Evolutionary conservation across 2,113 vertebrate species (phyloP), one percentile per base, ranked within the genome.

Genomic region (Phocoena sinus): DNA sequence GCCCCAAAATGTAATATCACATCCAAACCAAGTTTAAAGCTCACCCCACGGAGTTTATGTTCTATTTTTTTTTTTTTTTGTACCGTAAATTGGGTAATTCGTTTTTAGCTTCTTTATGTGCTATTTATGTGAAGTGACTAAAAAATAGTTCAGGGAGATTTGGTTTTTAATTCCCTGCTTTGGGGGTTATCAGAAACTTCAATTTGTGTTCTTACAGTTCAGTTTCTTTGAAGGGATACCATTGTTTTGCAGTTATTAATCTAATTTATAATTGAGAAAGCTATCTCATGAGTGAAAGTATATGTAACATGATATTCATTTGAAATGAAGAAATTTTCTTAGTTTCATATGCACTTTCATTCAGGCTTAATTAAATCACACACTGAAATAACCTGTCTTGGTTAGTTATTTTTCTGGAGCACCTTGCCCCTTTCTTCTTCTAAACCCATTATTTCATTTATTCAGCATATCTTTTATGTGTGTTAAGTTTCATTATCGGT

Each of bases 221-320:
- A 41, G 25, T 87, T 96, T 85, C 33, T 92, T 90, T 90, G 65
- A 89, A 86, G 33, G 3, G 26, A 77, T 92, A 82, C 50, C 8
- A 79, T 41, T 96, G 31, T 86, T 83, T 90, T 77, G 7, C n/a
- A 93, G 63, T 73, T 76, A 31, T 90, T 96, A 92, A 13, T 97
- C 18, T 87, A 63, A 85, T 76, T 91, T 80, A 20, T 85, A 87
- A 62, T 44, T 85, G 81, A 60, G 5, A 44, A 76, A 28, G 33
- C 2, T 87, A 38, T 60, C 63, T 89, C 62, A 60, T 84, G n/a
- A 47, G 8, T 91, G 28, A 95, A 90, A 58, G 15, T 85, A 71
- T 25, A 68, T 65, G 23, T 80, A 91, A 68, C 8, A 13, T 94
- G n/a, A n/a, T 38, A 87, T 92, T 71, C 60, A 56, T 88, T 95